Base-by-base conservation (phyloP, 2,888 invertebrate species). In the Cistogaster globosa region DNA sequence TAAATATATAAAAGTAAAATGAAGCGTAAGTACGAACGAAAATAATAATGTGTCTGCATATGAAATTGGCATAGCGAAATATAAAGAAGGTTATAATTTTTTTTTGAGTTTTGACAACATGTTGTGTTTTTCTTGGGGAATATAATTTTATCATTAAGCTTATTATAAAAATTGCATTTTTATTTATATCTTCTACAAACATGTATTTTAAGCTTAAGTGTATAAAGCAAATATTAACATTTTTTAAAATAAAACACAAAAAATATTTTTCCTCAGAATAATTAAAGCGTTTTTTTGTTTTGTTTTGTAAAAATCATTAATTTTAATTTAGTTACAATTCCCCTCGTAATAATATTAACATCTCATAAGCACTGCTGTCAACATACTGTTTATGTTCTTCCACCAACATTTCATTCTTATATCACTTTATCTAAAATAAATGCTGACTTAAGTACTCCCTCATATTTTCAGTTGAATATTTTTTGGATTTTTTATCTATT, bases 321-420 rank as follows among this genome's bases (percentile, higher is more conserved):
- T 82, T 82, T 86, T 87, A 83, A 85, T 83, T 81, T 78, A 36
- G 71, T 76, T 45, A 78, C 69, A 90, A 89, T 88, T 89, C 89
- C 87, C 88, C 87, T 88, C 51, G 89, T 90, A 91, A 91, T 89
- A 90, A 91, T 90, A 90, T 90, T 90, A 88, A 90, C 90, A 91
- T 91, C 91, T 90, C 89, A 91, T 90, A 90, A 91, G 91, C 89
- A 90, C 91, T 90, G 89, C 77, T 86, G 84, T 85, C 84, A 85
- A 71, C 84, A 72, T 78, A 77, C 81, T 68, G 71, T 72, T 79
- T 65, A 79, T 79, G 63, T 48, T 78, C 69, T 18, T 65, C 9
- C 9, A 45, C 5, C 20, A 20, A 48, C 36, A 55, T 51, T 58
- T 67, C 58, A 36, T 18, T 65, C 18, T 26, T 11, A 75, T 53